Evolutionary conservation across 2,113 vertebrate genomes (phyloP).

Genomic region (Trogon surrucura): DNA sequence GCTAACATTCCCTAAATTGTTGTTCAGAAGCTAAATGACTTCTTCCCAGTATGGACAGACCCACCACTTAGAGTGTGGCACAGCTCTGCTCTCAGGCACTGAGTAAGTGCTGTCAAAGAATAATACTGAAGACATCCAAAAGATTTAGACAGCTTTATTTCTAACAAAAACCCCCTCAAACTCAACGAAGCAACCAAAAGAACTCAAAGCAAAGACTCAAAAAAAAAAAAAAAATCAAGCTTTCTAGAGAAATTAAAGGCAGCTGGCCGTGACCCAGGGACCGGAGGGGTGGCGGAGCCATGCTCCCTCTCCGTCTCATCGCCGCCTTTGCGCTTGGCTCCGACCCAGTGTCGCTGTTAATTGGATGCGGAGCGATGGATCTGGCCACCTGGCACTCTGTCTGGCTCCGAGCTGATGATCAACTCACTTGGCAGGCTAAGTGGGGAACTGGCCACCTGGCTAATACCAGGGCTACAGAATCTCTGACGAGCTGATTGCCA

Average conservation of each 20-base stretch:
- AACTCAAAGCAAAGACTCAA: neutral
- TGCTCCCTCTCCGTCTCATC: neutral
- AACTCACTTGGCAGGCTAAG: conserved; percentile 33
- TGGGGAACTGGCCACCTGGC: conserved; percentile 67
- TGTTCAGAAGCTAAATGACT: neutral
- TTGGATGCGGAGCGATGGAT: conserved; percentile 43
- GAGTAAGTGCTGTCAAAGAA: neutral
- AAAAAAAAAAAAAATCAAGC: neutral
- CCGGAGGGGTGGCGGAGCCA: accelerated
- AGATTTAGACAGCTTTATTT: neutral
- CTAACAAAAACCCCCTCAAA: neutral
- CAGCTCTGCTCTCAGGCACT: neutral
- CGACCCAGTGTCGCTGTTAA: conserved; percentile 17
- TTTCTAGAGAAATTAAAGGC: neutral
- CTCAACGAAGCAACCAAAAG: neutral
- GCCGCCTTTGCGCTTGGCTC: neutral
- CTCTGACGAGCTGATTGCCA: neutral
- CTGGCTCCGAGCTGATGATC: conserved; percentile 38
- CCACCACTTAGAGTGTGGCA: accelerated
- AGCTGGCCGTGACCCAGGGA: neutral
- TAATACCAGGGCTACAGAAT: neutral
- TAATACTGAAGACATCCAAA: neutral
- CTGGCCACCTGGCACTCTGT: conserved; percentile 70
- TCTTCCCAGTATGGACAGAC: neutral
- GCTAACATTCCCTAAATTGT: neutral